These are phyloP conservation scores for Parapristionchus giblindavisi DNA, from an alignment of 2,888 invertebrate genomes.

Conservation along the genomic window DNA sequence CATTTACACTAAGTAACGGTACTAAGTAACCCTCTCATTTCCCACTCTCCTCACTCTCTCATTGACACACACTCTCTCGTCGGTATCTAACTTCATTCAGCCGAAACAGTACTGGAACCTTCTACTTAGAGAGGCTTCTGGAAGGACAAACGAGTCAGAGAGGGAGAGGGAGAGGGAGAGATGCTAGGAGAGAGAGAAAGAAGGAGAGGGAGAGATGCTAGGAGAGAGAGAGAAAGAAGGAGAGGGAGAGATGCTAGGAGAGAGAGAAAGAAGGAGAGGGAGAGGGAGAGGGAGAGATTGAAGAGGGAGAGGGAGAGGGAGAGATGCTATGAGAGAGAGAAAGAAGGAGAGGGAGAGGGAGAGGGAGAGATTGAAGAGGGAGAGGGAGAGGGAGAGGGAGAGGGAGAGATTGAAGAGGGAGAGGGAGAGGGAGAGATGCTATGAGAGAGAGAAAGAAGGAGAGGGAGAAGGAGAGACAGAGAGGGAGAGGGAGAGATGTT, in stretches of 20 bases:
- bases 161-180: neutral
- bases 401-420: slow-evolving; percentile 1
- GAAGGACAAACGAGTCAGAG: slow-evolving; percentile 9
- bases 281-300: neutral
- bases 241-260: neutral
- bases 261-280: neutral
- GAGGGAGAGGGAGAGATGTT: neutral
- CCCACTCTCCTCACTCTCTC: neutral
- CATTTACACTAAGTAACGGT: slow-evolving; percentile 29
- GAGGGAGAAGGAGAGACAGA: neutral
- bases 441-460: neutral
- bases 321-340: too few species aligned
- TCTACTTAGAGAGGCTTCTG: slow-evolving; percentile 4
- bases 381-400: neutral
- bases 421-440: neutral
- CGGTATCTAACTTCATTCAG: neutral
- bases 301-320: slow-evolving; percentile 5
- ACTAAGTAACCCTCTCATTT: slow-evolving; percentile 5
- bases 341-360: slow-evolving; percentile 11
- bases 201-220: neutral
- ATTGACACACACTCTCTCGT: neutral
- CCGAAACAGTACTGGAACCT: slow-evolving; percentile 31
- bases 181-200: too few species aligned
- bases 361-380: neutral
- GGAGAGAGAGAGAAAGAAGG: neutral